Conservation (phyloP, 1,140 invertebrate genomes). For the Agraylea sexmaculata region DNA sequence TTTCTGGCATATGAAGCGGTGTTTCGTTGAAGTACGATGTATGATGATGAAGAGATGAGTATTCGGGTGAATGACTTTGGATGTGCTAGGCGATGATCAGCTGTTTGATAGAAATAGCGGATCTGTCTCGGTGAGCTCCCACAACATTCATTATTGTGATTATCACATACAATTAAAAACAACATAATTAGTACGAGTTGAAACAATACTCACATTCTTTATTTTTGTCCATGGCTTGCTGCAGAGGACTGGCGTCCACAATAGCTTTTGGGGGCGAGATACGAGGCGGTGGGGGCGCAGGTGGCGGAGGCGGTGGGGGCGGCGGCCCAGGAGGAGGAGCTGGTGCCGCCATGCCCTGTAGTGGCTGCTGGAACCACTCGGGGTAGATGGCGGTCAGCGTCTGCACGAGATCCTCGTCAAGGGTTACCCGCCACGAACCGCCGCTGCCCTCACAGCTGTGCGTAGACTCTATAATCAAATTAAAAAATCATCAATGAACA, state of each 20-base stretch:
- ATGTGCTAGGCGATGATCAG: slow-evolving; percentile 2
- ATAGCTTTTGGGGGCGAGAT: slow-evolving; percentile 78
- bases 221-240: slow-evolving; percentile 88
- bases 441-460: slow-evolving; percentile 56
- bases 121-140: no score
- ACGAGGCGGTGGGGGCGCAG: slow-evolving; percentile 35
- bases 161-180: no score
- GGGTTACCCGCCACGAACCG: slow-evolving; percentile 78
- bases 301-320: slow-evolving; percentile 22
- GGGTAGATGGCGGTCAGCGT: slow-evolving; percentile 82
- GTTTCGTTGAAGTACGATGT: no score
- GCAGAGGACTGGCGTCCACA: slow-evolving; percentile 86
- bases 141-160: no score
- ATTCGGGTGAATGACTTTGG: slow-evolving; percentile 3
- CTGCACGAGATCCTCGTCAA: slow-evolving; percentile 81
- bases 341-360: slow-evolving; percentile 15
- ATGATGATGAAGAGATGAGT: no score
- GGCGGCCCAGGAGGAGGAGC: slow-evolving; percentile 22
- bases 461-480: slow-evolving; percentile 57
- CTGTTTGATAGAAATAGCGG: slow-evolving; percentile 14
- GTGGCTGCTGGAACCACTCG: slow-evolving; percentile 65
- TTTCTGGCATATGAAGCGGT: no score
- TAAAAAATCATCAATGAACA: slow-evolving; percentile 3
- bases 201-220: slow-evolving; percentile 81
- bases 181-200: not conserved